phyloP scores from a whole-genome alignment of 2,797 vertebrate species.

The Heteromormyrus szaboi region DNA sequence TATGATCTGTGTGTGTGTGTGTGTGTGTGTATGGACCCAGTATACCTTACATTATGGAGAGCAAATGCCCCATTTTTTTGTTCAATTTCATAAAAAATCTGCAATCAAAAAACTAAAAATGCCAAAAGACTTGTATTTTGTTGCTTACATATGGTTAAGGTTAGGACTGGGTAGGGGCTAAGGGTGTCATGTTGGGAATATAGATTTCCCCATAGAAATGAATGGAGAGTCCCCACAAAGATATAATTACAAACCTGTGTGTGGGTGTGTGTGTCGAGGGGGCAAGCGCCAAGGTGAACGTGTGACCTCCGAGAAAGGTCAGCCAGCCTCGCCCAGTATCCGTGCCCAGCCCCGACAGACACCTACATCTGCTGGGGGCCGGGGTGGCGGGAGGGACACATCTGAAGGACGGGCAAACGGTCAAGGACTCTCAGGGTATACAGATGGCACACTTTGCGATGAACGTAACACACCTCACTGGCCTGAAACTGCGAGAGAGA shows the following conservation, averaged over 20 bases:
- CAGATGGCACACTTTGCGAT: background rate
- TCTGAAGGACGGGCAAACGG: background rate
- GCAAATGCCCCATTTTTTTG: background rate
- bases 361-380: background rate
- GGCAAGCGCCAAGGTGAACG: background rate
- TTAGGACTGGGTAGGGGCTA: background rate
- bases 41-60: background rate
- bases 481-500: background rate
- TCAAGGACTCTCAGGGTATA: background rate
- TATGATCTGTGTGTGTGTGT: background rate
- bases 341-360: background rate
- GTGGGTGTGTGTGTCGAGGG: background rate
- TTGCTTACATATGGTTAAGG: background rate
- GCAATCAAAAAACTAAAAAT: background rate
- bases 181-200: background rate
- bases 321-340: background rate
- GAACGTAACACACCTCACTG: background rate
- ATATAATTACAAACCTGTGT: background rate
- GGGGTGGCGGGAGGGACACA: background rate
- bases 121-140: background rate
- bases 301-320: background rate
- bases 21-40: background rate
- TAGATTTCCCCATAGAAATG: background rate
- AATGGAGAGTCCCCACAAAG: background rate
- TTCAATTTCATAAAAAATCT: background rate